Evolutionary conservation across 1,140 invertebrate species (phyloP), one percentile per base, ranked within the genome.

Genomic region (Bombus impatiens): DNA sequence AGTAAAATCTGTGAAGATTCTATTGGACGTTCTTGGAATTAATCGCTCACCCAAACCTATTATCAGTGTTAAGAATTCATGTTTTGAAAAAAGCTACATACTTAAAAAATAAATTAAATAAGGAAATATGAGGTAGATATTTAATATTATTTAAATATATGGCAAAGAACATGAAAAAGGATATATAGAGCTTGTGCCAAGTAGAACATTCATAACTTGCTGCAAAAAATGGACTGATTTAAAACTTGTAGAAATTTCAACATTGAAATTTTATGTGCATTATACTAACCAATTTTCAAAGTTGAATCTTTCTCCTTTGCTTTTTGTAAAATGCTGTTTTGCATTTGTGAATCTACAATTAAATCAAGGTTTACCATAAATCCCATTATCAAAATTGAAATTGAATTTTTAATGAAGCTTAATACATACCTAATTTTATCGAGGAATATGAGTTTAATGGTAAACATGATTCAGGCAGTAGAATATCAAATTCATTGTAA

Each of bases 11-110:
- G 94, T 91, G 37, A 95, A 89, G 81, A 96, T 91, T 80, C 96
- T 95, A 90, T 96, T 92, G 35, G 95, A 95, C 78, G 96, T 96
- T 87, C 93, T 94, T 77, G 96, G 96, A 93, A 96, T 94, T 82
- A 95, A 92, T 85, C 93, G 93, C 81, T 96, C 95, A 88, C 92
- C 92, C 79, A 74, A 79, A 92, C 94, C 95, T 95, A 92, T 92
- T 87, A 87, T 88, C 86, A 92, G 74, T 90, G 89, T 91, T 86
- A 92, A 88, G 90, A 92, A 89, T 90, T 86, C 74, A 89, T 89
- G 86, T 86, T 88, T 86, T 88, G 84, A 68, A 87, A 82, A 89
- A 74, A 84, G n/a, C 72, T 83, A 88, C 85, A 88, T 78, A 86
- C 71, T 75, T 47, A 82, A 88, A 86, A 79, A 71, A 84, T 53